Evolutionary conservation across 2,113 vertebrate species (phyloP), one percentile per base, ranked within the genome.

Genomic region (Ictidomys tridecemlineatus): DNA sequence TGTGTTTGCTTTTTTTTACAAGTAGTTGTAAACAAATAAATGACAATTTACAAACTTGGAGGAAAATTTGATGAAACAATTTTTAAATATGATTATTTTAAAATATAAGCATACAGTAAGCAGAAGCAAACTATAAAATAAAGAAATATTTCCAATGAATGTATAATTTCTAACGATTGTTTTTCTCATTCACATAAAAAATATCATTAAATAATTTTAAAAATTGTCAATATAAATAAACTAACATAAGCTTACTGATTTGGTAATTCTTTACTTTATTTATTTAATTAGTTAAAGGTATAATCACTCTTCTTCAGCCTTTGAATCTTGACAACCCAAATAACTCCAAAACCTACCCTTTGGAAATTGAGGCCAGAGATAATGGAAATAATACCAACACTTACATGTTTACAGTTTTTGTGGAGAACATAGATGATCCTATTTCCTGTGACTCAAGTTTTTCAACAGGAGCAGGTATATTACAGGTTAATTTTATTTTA

Each of bases 371-470:
- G 76, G 58, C 92, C 32, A 93, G 37, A 93, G 80, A 98, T 12
- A n/a, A 58, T 45, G 83, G 17, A 88, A 97, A 96, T 72, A 70
- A 85, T 32, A 78, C 67, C 34, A n/a, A n/a, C 12, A 95, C 84
- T 3, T 98, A 94, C 16, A 82, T 18, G 13, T 37, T 94, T 76
- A 77, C 53, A 0, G 7, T 97, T 78, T 83, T 91, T 82, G 65
- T 98, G 37, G 85, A 98, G 17, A 92, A 97, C 37, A 8, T 82
- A 42, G 95, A 98, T 91, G 96, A 98, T 30, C 89, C 96, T 69
- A 95, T 97, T 80, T 65, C 87, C 91, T 95, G 72, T 93, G 96
- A 98, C 93, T 17, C 76, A 83, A 34, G 8, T 7, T 96, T 98
- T 97, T 97, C 92, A 89, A 65, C 79, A 45, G 14, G 8, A 94